Base-by-base conservation (phyloP, 23 tunicate species). In the Aplidium turbinatum region DNA sequence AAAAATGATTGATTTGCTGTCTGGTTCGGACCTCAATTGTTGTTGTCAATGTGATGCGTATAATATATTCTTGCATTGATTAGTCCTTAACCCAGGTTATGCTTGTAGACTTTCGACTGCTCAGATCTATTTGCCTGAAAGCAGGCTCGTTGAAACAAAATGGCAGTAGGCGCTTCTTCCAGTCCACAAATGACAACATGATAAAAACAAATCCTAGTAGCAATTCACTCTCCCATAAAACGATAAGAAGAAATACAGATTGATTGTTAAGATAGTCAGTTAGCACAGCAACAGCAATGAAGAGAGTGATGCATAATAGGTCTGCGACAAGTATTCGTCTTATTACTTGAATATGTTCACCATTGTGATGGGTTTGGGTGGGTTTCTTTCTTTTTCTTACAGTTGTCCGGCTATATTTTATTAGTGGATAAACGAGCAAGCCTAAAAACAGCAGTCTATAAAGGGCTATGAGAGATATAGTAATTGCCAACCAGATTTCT, bases 101-200 rank as follows among this genome's bases (percentile, higher is more conserved):
- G n/a, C n/a, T n/a, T n/a, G n/a, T n/a, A n/a, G n/a, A n/a, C n/a
- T n/a, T n/a, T n/a, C n/a, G n/a, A n/a, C n/a, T n/a, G n/a, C n/a
- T n/a, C n/a, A n/a, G n/a, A n/a, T n/a, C n/a, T n/a, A n/a, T n/a
- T n/a, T n/a, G n/a, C n/a, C n/a, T n/a, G n/a, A n/a, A n/a, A n/a
- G n/a, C n/a, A n/a, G n/a, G n/a, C n/a, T n/a, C n/a, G n/a, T n/a
- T n/a, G 39, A 6, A 19, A 40, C 56, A 50, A 52, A 65, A 83
- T 9, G 89, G 89, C 3, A 83, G 39, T 2, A 83, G 57, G 0
- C 89, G 55, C 25, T 77, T 62, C 38, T 57, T 63, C 80, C 89
- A 83, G 47, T 83, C 89, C 16, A 75, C 64, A 34, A 83, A 83
- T n/a, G 80, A 72, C 47, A 65, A 48, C 78, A 83, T 74, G 32